Evolutionary conservation across 2,797 vertebrate species (phyloP).

Genomic region (Cryptoblepharus egeriae): DNA sequence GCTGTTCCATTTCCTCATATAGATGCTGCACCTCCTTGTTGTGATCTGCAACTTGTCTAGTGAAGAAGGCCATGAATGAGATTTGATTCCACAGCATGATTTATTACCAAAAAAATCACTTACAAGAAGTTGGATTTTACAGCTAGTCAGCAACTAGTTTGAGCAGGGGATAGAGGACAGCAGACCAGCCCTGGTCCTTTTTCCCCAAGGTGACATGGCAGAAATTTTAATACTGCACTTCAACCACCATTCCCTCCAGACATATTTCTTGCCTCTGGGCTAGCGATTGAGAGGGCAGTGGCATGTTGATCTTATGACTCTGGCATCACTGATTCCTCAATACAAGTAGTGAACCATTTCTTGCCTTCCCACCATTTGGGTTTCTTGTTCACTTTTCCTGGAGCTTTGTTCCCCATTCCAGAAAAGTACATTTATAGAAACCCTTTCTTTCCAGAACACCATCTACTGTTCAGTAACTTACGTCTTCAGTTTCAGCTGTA

Average conservation of each 20-base stretch:
- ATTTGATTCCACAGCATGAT: neutral
- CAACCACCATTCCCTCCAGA: neutral
- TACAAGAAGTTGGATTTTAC: neutral
- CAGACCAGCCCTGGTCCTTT: neutral
- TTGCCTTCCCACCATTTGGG: neutral
- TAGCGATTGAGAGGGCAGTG: neutral
- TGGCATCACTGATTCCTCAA: neutral
- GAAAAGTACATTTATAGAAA: neutral
- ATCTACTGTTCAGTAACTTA: constrained; percentile 49
- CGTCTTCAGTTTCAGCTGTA: constrained; percentile 76
- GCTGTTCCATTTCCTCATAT: constrained; percentile 77
- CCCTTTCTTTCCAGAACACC: accelerated
- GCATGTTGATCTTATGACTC: neutral
- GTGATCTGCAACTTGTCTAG: constrained; percentile 75
- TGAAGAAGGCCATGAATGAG: neutral
- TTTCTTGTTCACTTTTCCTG: neutral
- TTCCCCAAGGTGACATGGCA: neutral
- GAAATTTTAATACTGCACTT: neutral
- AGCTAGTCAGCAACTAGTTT: neutral
- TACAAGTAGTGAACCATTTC: neutral
- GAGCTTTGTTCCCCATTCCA: neutral
- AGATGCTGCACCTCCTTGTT: constrained; percentile 73
- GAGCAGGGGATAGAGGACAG: neutral
- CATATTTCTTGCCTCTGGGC: neutral
- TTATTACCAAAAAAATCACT: neutral